A percentile compares a stretch with the other conserved stretches of the same genome.
phyloP scores from a whole-genome alignment of 1,140 invertebrate species.

The Aphelinus atriplicis region DNA sequence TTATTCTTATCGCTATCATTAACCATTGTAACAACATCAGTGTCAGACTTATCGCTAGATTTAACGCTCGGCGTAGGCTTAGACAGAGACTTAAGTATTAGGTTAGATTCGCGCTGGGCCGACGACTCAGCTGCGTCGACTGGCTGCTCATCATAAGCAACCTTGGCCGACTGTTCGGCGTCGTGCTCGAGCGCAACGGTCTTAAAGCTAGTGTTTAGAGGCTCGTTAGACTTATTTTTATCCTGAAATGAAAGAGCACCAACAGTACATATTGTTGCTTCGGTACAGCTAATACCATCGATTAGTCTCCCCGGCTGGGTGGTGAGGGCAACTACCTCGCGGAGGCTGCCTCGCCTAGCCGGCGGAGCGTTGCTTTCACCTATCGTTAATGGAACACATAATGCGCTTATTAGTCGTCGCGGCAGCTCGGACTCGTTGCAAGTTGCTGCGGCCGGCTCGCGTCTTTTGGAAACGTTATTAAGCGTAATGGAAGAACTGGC shows the following conservation, averaged over 20 bases:
- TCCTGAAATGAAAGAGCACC: conserved; percentile 68
- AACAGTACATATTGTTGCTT: conserved; percentile 68
- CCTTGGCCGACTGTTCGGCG: too few species aligned
- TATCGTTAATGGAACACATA: conserved; percentile 67
- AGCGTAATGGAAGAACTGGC: conserved; percentile 68
- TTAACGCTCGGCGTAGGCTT: conserved; percentile 61
- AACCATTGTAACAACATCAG: conserved; percentile 40
- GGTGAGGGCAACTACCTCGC: not conserved
- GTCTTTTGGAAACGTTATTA: conserved; percentile 63
- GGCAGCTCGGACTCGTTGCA: conserved; percentile 52
- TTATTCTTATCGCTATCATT: conserved; percentile 26
- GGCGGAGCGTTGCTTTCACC: conserved; percentile 53
- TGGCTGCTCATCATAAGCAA: not conserved
- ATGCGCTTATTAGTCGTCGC: conserved; percentile 58
- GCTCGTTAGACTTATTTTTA: conserved; percentile 66
- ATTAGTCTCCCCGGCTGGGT: conserved; percentile 38
- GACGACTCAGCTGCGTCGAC: conserved; percentile 45
- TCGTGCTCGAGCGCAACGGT: conserved; percentile 33
- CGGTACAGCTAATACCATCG: conserved; percentile 66
- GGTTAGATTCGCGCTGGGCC: conserved; percentile 57
- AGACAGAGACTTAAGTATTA: conserved; percentile 48
- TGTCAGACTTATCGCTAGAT: conserved; percentile 62
- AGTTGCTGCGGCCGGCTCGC: conserved; percentile 19
- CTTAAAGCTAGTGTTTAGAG: conserved; percentile 64
- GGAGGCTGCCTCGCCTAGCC: not conserved